Conservation (phyloP, 92 coral and sea anemone genomes). For the Porites cylindrica region DNA sequence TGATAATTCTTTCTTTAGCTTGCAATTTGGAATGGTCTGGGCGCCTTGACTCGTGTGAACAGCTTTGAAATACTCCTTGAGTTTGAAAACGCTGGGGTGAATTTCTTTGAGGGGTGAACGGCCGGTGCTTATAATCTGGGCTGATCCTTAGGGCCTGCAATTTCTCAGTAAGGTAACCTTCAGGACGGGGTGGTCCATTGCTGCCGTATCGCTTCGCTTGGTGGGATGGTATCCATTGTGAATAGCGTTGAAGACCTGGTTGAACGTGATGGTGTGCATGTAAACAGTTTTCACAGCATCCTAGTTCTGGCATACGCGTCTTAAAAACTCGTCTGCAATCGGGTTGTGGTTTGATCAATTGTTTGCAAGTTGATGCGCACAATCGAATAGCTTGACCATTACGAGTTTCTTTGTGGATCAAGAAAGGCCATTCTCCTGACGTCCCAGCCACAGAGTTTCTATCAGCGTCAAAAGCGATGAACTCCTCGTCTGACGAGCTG, state of each 20-base stretch:
- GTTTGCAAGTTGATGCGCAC: not conserved
- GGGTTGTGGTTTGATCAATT: not conserved
- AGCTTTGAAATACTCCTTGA: no score
- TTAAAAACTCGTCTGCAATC: not conserved
- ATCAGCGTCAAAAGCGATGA: not conserved
- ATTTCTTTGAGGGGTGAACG: not conserved
- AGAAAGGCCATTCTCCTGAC: not conserved
- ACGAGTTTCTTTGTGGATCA: not conserved
- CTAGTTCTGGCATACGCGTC: not conserved
- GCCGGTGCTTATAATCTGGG: not conserved
- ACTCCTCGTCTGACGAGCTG: not conserved
- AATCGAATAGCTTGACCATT: not conserved
- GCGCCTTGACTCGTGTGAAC: no score
- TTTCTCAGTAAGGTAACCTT: no score
- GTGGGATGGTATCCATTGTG: not conserved
- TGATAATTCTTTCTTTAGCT: no score
- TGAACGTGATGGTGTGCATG: not conserved
- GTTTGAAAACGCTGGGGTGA: not conserved
- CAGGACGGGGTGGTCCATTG: no score
- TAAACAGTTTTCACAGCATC: not conserved
- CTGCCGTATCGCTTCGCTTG: no score
- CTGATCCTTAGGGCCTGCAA: not conserved
- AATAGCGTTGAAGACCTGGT: not conserved
- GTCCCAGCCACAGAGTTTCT: not conserved
- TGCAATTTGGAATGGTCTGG: no score